Evolutionary conservation across 2,797 vertebrate species (phyloP).

Genomic region (Fundulus diaphanus): DNA sequence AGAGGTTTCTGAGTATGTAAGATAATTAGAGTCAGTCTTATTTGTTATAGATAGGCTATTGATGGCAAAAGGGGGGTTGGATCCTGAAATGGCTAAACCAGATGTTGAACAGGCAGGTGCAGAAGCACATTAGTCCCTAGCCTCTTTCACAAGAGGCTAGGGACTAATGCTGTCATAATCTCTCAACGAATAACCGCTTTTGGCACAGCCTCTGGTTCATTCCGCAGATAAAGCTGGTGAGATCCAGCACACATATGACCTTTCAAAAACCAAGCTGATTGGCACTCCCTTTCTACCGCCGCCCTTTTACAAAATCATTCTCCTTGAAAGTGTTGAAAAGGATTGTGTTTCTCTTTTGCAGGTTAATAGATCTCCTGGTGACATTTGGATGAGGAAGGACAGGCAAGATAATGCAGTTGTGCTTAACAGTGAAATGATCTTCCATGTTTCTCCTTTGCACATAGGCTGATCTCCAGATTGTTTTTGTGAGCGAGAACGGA

Average conservation of each 20-base stretch:
- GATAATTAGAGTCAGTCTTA: not conserved
- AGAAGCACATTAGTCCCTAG: not conserved
- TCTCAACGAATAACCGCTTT: not conserved
- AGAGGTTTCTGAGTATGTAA: not conserved
- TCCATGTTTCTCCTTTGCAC: not conserved
- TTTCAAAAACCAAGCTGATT: not conserved
- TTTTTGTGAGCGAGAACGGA: not conserved
- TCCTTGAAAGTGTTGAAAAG: not conserved
- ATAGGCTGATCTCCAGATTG: not conserved
- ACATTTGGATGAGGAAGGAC: not conserved
- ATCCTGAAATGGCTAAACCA: slow-evolving; percentile 7
- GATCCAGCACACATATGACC: not conserved
- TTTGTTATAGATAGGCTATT: not conserved
- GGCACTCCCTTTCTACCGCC: not conserved
- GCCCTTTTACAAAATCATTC: not conserved
- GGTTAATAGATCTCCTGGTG: not conserved
- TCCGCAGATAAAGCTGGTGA: not conserved
- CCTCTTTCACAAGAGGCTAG: not conserved
- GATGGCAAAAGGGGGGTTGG: not conserved
- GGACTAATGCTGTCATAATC: not conserved
- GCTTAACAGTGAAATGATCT: not conserved
- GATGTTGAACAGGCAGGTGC: slow-evolving; percentile 4
- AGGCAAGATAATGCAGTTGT: not conserved
- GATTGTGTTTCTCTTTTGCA: not conserved
- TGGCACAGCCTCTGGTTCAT: not conserved